Base-by-base conservation (phyloP, 2,888 invertebrate species). In the Stratiomys singularior region DNA sequence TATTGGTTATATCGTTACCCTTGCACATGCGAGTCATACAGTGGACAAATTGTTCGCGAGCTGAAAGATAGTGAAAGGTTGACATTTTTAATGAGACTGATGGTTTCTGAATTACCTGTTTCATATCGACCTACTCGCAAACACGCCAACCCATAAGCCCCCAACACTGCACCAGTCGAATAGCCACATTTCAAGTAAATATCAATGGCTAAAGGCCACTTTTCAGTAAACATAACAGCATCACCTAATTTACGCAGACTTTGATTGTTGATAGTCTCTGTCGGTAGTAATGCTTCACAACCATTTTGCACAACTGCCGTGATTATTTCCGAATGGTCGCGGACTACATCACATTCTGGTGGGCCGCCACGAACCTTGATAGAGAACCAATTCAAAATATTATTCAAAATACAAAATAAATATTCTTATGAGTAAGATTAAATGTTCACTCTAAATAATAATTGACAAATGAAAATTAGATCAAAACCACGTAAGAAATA, bases 121-220 rank as follows among this genome's bases (percentile, higher is more conserved):
- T 90, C 89, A 83, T 93, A 93, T 83, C 94, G 92, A 0, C 96
- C 95, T 0, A 93, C 93, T 82, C 92, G 92, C 2, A 96, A 87
- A 80, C 93, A 94, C 15, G 94, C 92, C 83, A 96, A 92, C 0
- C 96, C 97, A 94, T 96, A 96, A 0, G 95, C 94, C 0, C 93
- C 94, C 89, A 96, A 92, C 0, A 97, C 95, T 56, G 94, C 93
- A 82, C 89, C 89, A 58, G 91, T 90, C 21, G 96, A 92, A 21
- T 95, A 88, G 0, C 96, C 96, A 78, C 93, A 93, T 87, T 97
- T 97, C 0, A 96, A 94, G 1, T 96, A 96, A 60, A 97, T 93
- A 83, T 94, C 94, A 76, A 94, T 84, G 0, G 94, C 97, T 58
- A 96, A 85, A 78, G 92, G 90, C 93, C 96, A 95, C 83, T 95